Evolutionary conservation across 1,140 invertebrate species (phyloP), one percentile per base, ranked within the genome.

Genomic region (Drosophila lini): DNA sequence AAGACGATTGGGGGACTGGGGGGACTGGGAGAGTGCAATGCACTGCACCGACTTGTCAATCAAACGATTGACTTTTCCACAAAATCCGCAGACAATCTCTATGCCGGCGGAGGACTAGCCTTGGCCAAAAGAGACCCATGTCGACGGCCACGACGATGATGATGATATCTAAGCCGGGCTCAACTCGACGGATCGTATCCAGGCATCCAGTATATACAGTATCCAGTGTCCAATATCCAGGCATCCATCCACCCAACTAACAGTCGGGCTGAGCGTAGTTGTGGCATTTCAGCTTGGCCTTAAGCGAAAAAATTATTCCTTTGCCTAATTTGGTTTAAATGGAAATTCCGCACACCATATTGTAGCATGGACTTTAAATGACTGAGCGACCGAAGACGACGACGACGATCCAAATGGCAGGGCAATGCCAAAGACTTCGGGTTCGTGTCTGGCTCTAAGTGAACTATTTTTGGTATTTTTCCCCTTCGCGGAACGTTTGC

Each of bases 271-370:
- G 45, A 69, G 65, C 65, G 65, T 69, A 69, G 61, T 55, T 69
- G 38, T 69, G 65, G 64, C 67, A 45, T 47, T 57, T 74, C 55
- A 48, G 55, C 42, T 78, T 85, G 81, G 75, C 76, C 71, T 74
- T 68, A 73, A 62, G 76, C 75, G 47, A 81, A 76, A 88, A 82
- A 83, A 79, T 73, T 85, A 88, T 85, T 85, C 82, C 82, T 88
- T 77, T 88, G 79, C 82, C 82, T 88, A 86, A 86, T 86, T 86
- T 86, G 82, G 82, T 76, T 86, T 88, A 88, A 86, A 88, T 86
- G 82, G 82, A 86, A 86, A 86, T 86, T 86, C 82, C 82, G 80
- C 82, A 86, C 82, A 86, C 82, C 82, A 86, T 86, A 86, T 88
- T 88, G 83, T 86, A 88, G 80, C 55, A 80, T 78, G 83, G 80